These are phyloP conservation scores for Nesoenas mayeri DNA, from an alignment of 2,113 vertebrate species.

Conservation along the genomic window DNA sequence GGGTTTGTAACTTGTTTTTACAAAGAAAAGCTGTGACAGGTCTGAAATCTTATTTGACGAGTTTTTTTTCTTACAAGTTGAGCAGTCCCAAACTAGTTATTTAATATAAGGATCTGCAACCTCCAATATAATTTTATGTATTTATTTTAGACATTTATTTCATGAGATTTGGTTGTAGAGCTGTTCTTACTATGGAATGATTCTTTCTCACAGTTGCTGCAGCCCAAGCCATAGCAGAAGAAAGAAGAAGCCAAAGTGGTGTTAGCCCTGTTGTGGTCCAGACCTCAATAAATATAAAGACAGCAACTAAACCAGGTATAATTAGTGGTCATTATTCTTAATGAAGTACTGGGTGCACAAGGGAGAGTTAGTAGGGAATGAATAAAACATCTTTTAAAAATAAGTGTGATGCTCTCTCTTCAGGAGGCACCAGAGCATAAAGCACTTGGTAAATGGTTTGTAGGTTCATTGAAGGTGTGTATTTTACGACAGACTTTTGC, in stretches of 20 bases:
- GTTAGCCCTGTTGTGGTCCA: constrained; percentile 68
- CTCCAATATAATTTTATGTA: background rate
- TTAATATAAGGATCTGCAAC: background rate
- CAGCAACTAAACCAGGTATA: constrained; percentile 87
- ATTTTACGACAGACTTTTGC: background rate
- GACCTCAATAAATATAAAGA: constrained; percentile 51
- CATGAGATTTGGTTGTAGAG: background rate
- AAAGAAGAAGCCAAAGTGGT: constrained; percentile 82
- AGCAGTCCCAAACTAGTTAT: background rate
- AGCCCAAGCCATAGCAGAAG: constrained; percentile 88
- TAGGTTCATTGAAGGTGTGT: background rate
- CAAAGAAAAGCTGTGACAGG: background rate
- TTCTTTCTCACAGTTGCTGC: constrained; percentile 82
- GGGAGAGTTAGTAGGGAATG: background rate
- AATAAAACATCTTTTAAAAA: background rate
- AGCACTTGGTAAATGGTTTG: background rate
- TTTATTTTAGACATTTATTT: background rate
- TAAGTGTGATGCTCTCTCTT: background rate
- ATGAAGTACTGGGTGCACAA: background rate
- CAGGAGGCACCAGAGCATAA: background rate
- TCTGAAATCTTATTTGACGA: background rate
- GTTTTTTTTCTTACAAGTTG: background rate
- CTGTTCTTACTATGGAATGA: background rate
- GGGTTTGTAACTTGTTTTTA: background rate
- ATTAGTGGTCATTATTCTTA: background rate